These are phyloP conservation scores for Macrophya annulata DNA, from an alignment of 2,888 invertebrate genomes.

Conservation along the genomic window DNA sequence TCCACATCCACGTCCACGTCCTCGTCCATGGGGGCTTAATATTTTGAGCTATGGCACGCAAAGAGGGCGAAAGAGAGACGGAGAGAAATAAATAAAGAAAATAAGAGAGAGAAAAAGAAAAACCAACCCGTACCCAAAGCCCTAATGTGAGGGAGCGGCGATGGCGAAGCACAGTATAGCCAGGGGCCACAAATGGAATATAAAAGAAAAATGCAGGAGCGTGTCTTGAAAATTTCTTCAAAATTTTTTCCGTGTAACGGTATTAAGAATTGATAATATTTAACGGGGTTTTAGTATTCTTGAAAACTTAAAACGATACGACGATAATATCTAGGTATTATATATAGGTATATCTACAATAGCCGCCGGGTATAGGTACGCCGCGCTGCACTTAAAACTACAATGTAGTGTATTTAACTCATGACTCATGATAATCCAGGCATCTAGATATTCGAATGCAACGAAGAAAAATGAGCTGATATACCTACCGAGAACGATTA, in stretches of 20 bases:
- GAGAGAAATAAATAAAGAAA: conserved; percentile 59
- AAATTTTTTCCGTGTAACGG: conserved; percentile 41
- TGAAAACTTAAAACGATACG: not conserved
- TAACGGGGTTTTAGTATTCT: conserved; percentile 24
- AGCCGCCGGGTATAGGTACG: conserved; percentile 2
- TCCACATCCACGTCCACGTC: conserved; percentile 67
- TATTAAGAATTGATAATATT: conserved; percentile 45
- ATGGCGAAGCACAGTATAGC: conserved; percentile 21
- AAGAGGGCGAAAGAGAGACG: conserved; percentile 58
- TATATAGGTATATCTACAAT: not conserved
- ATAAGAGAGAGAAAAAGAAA: conserved; percentile 56
- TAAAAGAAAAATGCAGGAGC: conserved; percentile 27
- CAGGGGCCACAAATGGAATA: conserved; percentile 43
- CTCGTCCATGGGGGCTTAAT: conserved; percentile 69
- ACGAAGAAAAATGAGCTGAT: conserved; percentile 25
- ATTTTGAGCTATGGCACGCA: conserved; percentile 48
- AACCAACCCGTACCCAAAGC: conserved; percentile 65
- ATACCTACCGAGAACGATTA: conserved; percentile 20
- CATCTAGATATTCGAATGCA: conserved; percentile 45
- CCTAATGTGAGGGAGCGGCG: conserved; percentile 48
- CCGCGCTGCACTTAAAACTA: not conserved
- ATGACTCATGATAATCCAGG: conserved; percentile 46
- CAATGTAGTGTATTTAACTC: conserved; percentile 18
- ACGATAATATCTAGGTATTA: not conserved
- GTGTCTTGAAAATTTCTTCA: conserved; percentile 12